Conservation (phyloP, 2,797 vertebrate species). For the Myotis vivesi region DNA sequence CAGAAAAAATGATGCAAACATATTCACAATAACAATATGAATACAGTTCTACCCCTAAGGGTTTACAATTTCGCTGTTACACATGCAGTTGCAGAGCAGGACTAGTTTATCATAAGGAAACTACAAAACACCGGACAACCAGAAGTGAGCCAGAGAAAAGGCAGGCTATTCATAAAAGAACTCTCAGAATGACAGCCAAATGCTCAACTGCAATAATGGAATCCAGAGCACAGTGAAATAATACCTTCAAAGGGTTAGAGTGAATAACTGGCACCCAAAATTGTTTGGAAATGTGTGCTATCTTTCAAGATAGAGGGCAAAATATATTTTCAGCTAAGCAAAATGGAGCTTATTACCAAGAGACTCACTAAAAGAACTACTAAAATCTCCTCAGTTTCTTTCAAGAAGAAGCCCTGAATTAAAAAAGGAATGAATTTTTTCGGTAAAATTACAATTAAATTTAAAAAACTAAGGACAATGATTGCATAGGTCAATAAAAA, state of each 20-base stretch:
- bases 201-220: neutral
- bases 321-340: slow-evolving; percentile 25
- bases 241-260: neutral
- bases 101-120: slow-evolving; percentile 6
- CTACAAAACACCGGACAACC: neutral
- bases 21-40: neutral
- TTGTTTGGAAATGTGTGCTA: neutral
- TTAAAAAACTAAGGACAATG: neutral
- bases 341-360: neutral
- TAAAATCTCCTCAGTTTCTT: neutral
- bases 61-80: neutral
- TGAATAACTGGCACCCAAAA: neutral
- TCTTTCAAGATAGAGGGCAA: neutral
- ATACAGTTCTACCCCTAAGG: neutral
- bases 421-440: neutral
- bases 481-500: neutral
- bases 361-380: neutral
- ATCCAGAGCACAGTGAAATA: neutral
- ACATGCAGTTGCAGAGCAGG: neutral
- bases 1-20: neutral
- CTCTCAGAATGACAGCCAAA: neutral
- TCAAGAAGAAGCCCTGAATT: neutral
- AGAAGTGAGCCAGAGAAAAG: neutral
- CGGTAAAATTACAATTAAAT: neutral
- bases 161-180: neutral